Percentiles rank a stretch among this genome's conserved stretches.
phyloP scores from a whole-genome alignment of 2,113 vertebrate genomes.

The Nymphicus hollandicus region DNA sequence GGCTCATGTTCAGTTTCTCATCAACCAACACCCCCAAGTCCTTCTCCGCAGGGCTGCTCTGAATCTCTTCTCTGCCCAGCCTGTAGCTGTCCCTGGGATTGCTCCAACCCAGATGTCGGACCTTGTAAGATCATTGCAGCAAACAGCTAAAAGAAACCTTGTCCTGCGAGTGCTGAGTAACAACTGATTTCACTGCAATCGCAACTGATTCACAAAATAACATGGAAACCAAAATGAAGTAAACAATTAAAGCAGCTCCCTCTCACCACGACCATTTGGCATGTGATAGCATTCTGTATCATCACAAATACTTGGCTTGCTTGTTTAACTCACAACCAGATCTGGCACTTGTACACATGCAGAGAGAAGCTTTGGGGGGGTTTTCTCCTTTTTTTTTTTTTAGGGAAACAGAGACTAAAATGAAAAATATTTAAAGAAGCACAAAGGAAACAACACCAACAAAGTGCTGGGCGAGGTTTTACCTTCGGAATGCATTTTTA shows the following conservation, averaged over 20 bases:
- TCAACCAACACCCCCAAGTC: no score
- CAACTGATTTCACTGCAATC: not conserved
- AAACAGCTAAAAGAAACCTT: not conserved
- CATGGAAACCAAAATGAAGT: not conserved
- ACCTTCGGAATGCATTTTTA: not conserved
- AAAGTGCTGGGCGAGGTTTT: not conserved
- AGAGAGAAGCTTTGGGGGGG: not conserved
- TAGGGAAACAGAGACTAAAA: not conserved
- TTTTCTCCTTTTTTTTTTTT: not conserved
- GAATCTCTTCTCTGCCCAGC: no score
- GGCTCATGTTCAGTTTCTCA: no score
- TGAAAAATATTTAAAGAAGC: not conserved
- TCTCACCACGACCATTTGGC: not conserved
- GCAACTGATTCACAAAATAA: not conserved
- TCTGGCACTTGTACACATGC: not conserved
- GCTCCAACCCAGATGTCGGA: no score
- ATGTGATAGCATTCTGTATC: not conserved
- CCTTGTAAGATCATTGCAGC: no score
- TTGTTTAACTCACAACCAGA: not conserved
- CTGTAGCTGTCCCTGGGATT: no score
- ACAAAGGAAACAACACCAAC: not conserved
- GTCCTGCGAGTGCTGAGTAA: not conserved
- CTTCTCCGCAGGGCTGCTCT: no score
- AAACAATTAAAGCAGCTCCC: not conserved
- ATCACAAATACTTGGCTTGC: not conserved